phyloP scores from a whole-genome alignment of 2,888 invertebrate species.

The Baccha elongata region DNA sequence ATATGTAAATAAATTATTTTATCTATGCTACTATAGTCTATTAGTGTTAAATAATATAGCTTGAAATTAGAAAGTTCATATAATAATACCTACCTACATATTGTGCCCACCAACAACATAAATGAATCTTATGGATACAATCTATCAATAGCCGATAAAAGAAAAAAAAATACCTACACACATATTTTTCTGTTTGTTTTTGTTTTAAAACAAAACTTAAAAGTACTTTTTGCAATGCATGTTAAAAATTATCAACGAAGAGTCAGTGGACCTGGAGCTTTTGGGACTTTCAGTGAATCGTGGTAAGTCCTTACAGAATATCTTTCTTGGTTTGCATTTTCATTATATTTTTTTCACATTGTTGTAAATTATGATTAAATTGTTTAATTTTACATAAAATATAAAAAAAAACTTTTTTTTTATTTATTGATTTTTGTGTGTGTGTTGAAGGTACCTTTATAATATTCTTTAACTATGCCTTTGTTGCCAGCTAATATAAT shows the following conservation, averaged over 20 bases:
- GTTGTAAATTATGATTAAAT: constrained; percentile 2
- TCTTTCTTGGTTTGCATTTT: constrained; percentile 32
- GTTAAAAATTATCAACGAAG: constrained; percentile 82
- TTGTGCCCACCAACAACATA: constrained; percentile 66
- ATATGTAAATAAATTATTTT: constrained; percentile 58
- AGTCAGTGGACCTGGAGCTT: constrained; percentile 82
- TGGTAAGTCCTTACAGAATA: constrained; percentile 77
- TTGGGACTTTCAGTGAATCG: constrained; percentile 82
- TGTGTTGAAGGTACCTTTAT: constrained; percentile 13
- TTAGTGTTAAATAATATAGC: constrained; percentile 53
- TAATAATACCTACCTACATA: constrained; percentile 50
- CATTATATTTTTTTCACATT: constrained; percentile 15
- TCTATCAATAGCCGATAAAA: constrained; percentile 51
- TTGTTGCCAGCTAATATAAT: constrained; percentile 28
- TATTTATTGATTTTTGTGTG: neutral
- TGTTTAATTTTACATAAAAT: constrained; percentile 1
- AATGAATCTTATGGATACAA: constrained; percentile 56
- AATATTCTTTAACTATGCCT: constrained; percentile 28
- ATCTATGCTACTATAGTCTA: constrained; percentile 23
- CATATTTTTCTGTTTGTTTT: constrained; percentile 21
- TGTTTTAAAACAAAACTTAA: constrained; percentile 41
- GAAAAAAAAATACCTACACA: constrained; percentile 3
- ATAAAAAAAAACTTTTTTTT: neutral
- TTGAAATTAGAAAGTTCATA: constrained; percentile 61
- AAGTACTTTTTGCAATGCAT: constrained; percentile 77